These are phyloP conservation scores for Labrus mixtus DNA, from an alignment of 2,113 vertebrate genomes.

Conservation along the genomic window DNA sequence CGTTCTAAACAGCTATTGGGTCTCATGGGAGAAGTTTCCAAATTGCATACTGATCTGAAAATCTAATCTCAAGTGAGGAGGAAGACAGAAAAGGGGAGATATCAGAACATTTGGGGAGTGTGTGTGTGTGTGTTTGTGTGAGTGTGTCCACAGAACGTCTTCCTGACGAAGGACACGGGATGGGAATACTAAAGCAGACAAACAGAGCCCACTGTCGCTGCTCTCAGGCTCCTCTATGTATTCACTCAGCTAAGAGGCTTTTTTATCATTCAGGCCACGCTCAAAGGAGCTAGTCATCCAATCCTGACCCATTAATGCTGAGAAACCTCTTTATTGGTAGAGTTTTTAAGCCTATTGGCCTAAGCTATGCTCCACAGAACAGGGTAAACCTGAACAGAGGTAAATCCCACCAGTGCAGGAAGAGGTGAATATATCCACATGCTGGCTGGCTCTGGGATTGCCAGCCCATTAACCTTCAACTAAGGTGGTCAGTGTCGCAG, in stretches of 20 bases:
- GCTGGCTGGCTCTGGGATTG: conserved; percentile 53
- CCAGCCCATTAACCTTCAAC: conserved; percentile 70
- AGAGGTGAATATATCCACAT: conserved; percentile 70
- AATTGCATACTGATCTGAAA: conserved; percentile 72
- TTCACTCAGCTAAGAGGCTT: conserved; percentile 82
- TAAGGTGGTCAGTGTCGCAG: conserved; percentile 46
- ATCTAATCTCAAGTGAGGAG: conserved; percentile 64
- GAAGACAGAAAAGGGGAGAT: conserved; percentile 59
- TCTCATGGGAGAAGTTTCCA: conserved; percentile 51
- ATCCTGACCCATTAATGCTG: conserved; percentile 80
- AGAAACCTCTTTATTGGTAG: conserved; percentile 81
- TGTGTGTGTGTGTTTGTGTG: conserved; percentile 34
- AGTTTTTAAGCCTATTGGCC: conserved; percentile 82
- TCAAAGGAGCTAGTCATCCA: conserved; percentile 83
- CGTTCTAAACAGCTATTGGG: conserved; percentile 57
- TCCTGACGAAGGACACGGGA: conserved; percentile 76
- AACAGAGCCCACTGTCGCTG: conserved; percentile 80
- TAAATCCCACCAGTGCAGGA: conserved; percentile 62
- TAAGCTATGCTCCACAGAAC: conserved; percentile 69
- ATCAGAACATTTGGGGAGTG: conserved; percentile 60
- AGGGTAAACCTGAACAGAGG: conserved; percentile 79
- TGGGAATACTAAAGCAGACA: conserved; percentile 80
- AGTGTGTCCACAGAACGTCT: conserved; percentile 57
- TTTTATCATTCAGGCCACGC: conserved; percentile 80
- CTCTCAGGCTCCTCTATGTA: conserved; percentile 79